Percentiles rank a stretch among this genome's conserved stretches.
Conservation (phyloP, 2,797 vertebrate genomes). For the Rhabdophis nuchalis region DNA sequence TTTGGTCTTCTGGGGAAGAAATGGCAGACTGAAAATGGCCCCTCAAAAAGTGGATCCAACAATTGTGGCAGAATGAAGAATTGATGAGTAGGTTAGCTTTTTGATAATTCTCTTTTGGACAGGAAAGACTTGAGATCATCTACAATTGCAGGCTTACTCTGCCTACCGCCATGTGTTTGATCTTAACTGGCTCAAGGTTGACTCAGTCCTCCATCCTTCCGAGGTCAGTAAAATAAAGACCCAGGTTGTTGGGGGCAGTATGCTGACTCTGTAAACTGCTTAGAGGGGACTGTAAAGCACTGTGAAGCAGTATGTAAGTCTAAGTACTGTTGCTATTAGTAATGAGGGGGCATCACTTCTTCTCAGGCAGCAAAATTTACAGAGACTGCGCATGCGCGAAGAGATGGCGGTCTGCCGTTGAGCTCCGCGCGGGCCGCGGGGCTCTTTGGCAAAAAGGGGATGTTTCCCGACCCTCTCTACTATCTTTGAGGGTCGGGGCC, state of each 20-base stretch:
- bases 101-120: not conserved
- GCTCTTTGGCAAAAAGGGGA: too few species aligned
- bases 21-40: not conserved
- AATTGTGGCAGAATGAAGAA: not conserved
- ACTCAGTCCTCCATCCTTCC: not conserved
- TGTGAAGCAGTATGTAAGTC: not conserved
- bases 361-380: not conserved
- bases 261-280: not conserved
- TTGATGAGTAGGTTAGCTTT: not conserved
- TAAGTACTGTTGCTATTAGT: not conserved
- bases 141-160: not conserved
- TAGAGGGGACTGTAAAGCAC: not conserved
- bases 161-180: too few species aligned
- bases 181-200: too few species aligned
- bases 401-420: too few species aligned
- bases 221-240: not conserved
- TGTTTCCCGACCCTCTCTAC: too few species aligned
- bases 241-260: not conserved
- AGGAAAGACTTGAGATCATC: not conserved
- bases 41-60: not conserved
- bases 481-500: too few species aligned
- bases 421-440: too few species aligned
- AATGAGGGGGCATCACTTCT: not conserved
- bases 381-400: too few species aligned
- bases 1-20: not conserved